These are phyloP conservation scores for Threskiornis aethiopicus DNA, from an alignment of 2,797 vertebrate genomes.

Conservation along the genomic window DNA sequence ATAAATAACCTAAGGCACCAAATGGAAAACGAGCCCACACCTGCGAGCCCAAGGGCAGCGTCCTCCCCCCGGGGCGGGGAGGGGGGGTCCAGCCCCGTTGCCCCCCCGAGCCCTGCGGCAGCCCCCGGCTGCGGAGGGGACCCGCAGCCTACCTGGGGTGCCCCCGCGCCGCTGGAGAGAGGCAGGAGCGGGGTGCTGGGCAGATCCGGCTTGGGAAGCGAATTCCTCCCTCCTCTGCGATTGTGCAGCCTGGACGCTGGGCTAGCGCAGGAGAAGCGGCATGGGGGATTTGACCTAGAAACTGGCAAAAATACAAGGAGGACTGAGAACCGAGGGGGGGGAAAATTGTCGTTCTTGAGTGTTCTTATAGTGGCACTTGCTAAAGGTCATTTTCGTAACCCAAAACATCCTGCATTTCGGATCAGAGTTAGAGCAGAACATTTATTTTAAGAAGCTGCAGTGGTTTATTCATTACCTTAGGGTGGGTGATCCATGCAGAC, in stretches of 20 bases:
- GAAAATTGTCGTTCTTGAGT: not conserved
- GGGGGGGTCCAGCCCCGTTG: too few species aligned
- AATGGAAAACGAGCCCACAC: not conserved
- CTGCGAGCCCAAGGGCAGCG: not conserved
- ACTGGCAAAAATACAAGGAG: not conserved
- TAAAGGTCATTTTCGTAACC: not conserved
- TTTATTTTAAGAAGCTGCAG: not conserved
- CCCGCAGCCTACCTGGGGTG: not conserved
- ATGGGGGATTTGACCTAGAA: slow-evolving; percentile 32
- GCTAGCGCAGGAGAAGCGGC: not conserved
- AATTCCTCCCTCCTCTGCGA: not conserved
- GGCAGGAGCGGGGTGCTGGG: not conserved
- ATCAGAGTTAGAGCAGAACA: not conserved
- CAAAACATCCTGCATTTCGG: not conserved
- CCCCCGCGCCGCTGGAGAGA: not conserved
- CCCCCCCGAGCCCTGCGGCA: not conserved
- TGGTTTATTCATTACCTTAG: not conserved
- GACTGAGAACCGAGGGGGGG: not conserved
- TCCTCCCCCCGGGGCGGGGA: not conserved
- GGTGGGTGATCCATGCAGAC: not conserved
- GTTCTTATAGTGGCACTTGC: not conserved
- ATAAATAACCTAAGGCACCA: not conserved
- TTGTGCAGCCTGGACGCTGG: not conserved
- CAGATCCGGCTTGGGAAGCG: not conserved
- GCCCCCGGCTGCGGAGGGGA: not conserved